Percentiles rank a stretch among this genome's conserved stretches.
These are phyloP conservation scores for Mythimna albipuncta DNA, from an alignment of 2,888 invertebrate genomes.

Conservation along the genomic window DNA sequence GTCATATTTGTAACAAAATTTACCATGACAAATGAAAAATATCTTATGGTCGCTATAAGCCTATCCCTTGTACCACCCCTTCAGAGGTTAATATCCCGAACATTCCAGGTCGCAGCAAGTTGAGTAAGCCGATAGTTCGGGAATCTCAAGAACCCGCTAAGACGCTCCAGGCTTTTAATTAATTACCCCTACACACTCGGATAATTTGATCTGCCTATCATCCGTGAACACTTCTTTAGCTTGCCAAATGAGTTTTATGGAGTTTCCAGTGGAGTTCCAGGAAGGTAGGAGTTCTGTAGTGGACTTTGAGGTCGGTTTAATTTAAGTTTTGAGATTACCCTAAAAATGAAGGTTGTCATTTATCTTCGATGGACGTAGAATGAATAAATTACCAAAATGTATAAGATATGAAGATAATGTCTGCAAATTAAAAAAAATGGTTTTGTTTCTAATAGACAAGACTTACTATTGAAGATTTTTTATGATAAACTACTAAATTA, in stretches of 20 bases:
- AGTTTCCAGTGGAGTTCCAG: constrained; percentile 34
- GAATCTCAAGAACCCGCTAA: constrained; percentile 80
- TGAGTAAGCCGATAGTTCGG: constrained; percentile 79
- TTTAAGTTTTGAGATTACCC: background rate
- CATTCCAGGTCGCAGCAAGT: constrained; percentile 82
- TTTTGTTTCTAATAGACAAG: too few relatives aligned
- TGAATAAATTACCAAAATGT: background rate
- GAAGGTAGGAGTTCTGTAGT: background rate
- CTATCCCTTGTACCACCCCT: constrained; percentile 7
- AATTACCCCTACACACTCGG: constrained; percentile 66
- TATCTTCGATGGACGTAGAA: too few relatives aligned
- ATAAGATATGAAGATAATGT: too few relatives aligned
- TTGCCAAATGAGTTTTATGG: constrained; percentile 58
- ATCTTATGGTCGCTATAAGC: background rate
- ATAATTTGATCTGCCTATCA: constrained; percentile 66
- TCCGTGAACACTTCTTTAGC: constrained; percentile 53
- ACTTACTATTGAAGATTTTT: too few relatives aligned
- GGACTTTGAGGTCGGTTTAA: background rate
- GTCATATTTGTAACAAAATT: background rate
- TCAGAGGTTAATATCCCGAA: constrained; percentile 77
- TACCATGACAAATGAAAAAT: background rate
- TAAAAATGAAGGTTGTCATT: too few relatives aligned
- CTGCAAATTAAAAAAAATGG: too few relatives aligned
- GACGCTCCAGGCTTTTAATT: constrained; percentile 79
- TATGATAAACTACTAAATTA: too few relatives aligned